Base-by-base conservation (phyloP, 2,888 invertebrate species). In the Trichopoda pennipes region DNA sequence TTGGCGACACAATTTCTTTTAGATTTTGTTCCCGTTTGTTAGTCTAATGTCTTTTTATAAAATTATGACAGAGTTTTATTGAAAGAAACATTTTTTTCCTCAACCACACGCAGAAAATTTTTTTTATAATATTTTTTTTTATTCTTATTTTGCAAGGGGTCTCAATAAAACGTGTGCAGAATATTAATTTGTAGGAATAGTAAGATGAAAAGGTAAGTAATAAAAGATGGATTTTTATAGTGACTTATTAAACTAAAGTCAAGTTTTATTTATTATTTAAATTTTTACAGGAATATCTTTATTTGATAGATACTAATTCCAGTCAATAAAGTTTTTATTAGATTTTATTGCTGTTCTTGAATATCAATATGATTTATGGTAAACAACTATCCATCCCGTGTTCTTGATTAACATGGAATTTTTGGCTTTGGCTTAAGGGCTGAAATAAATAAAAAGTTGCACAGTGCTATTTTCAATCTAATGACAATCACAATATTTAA, bases 1-100 rank as follows among this genome's bases (percentile, higher is more conserved):
- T 69, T 69, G 82, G 79, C 82, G 82, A 82, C 82, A 82, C 61
- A 82, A 47, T 64, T 74, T 66, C 44, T 64, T 74, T 32, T 4
- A 38, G n/a, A 35, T 17, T 9, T 32, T 42, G 51, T 47, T 12
- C 32, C 19, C 51, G n/a, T 58, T 4, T 14, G 28, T 28, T 66
- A 70, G 63, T 44, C 44, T 38, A 60, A 69, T 70, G 60, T 35
- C 49, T 68, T 69, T 61, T 64, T 44, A 72, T 78, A 42, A 58
- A 69, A 38, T 58, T 53, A 60, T 44, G 42, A 70, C 47, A 78
- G 47, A 70, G 21, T 66, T 72, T 53, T 77, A 68, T 81, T 56
- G 32, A 35, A 49, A 49, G 77, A 68, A 42, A 10, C 44, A n/a
- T n/a, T n/a, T n/a, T n/a, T 61, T 61, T 35, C 9, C 23, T 28